Percentiles rank a stretch among this genome's conserved stretches.
Conservation (phyloP, 2,888 invertebrate species). For the Esperia sulphurella region DNA sequence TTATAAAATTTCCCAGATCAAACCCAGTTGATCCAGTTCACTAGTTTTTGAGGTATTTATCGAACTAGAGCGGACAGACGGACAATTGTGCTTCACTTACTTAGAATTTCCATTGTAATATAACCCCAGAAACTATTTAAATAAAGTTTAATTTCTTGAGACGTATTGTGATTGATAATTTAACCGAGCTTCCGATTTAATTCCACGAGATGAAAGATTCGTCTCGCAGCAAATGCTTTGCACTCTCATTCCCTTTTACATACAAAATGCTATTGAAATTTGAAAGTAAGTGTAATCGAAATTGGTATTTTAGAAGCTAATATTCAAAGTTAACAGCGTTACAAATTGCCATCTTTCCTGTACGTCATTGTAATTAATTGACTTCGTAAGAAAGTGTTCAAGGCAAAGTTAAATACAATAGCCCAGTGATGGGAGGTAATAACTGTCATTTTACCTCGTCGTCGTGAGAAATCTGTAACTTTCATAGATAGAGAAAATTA, state of each 20-base stretch:
- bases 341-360: slow-evolving; percentile 28
- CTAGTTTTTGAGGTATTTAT: too few relatives aligned
- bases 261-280: neutral
- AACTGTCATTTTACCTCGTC: slow-evolving; percentile 36
- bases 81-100: too few relatives aligned
- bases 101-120: too few relatives aligned
- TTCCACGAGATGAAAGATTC: neutral
- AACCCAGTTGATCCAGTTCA: too few relatives aligned
- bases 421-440: slow-evolving; percentile 29
- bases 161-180: too few relatives aligned
- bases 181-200: too few relatives aligned
- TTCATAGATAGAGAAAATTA: slow-evolving; percentile 16
- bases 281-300: slow-evolving; percentile 3
- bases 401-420: slow-evolving; percentile 28
- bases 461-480: slow-evolving; percentile 22
- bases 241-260: neutral
- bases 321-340: slow-evolving; percentile 2
- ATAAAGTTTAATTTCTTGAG: too few relatives aligned
- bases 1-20: too few relatives aligned
- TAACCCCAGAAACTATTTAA: too few relatives aligned
- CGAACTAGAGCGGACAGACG: too few relatives aligned
- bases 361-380: slow-evolving; percentile 30
- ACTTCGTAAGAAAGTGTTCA: slow-evolving; percentile 21
- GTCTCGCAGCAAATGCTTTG: too few relatives aligned
- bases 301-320: slow-evolving; percentile 7